Percentiles rank a stretch among this genome's conserved stretches.
Conservation (phyloP, 2,797 vertebrate genomes). For the Acrossocheilus fasciatus region DNA sequence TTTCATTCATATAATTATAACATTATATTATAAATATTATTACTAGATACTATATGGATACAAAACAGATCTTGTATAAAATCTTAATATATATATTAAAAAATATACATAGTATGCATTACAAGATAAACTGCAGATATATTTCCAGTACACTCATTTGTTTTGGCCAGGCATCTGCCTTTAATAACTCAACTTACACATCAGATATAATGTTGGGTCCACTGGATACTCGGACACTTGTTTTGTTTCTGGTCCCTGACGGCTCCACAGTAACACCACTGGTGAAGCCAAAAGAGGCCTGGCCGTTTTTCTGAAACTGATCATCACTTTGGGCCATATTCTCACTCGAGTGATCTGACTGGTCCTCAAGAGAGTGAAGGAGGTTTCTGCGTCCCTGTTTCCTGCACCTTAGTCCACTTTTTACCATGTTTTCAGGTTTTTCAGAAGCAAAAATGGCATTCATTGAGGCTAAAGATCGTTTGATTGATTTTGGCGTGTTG, state of each 20-base stretch:
- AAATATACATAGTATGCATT: not conserved
- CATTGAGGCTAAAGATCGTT: slow-evolving; percentile 62
- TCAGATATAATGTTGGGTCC: slow-evolving; percentile 52
- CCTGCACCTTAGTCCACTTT: not conserved
- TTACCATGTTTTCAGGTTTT: not conserved
- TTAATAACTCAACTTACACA: slow-evolving; percentile 57
- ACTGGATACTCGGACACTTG: not conserved
- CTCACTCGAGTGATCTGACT: slow-evolving; percentile 40
- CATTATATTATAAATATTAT: too few relatives aligned
- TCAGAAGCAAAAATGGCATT: slow-evolving; percentile 63
- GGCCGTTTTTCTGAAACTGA: slow-evolving; percentile 26
- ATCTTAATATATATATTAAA: too few relatives aligned
- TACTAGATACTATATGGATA: too few relatives aligned
- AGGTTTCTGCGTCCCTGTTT: slow-evolving; percentile 45
- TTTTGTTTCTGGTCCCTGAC: slow-evolving; percentile 11
- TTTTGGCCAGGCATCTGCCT: not conserved
- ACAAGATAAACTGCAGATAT: not conserved
- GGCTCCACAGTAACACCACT: slow-evolving; percentile 39
- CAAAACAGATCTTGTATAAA: too few relatives aligned
- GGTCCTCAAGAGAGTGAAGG: slow-evolving; percentile 56
- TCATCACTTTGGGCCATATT: slow-evolving; percentile 27
- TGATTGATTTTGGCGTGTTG: slow-evolving; percentile 62
- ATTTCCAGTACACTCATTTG: not conserved
- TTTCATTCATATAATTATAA: too few relatives aligned
- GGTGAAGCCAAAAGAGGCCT: not conserved